Evolutionary conservation across 2,888 invertebrate genomes (phyloP).

Genomic region (Linnaemya tessellans): DNA sequence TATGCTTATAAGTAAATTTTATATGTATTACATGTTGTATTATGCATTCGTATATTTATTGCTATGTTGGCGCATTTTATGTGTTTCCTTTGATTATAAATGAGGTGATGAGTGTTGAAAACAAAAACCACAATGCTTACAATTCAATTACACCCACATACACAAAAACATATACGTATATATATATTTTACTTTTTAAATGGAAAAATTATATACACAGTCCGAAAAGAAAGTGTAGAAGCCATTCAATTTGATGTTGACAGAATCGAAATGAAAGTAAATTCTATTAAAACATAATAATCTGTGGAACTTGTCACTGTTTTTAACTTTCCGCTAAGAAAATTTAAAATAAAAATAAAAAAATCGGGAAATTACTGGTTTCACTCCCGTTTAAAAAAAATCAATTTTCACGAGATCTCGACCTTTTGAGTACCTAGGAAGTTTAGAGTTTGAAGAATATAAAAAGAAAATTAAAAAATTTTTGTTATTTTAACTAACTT

Average conservation of each 20-base stretch:
- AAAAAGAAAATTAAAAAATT: no score
- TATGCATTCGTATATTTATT: constrained; percentile 9
- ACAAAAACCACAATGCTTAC: constrained; percentile 44
- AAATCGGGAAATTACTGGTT: no score
- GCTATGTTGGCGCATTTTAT: constrained; percentile 36
- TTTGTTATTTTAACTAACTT: no score
- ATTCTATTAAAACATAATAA: neutral
- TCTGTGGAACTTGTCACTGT: no score
- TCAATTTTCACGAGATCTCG: no score
- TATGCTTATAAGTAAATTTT: constrained; percentile 34
- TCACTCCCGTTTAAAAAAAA: no score
- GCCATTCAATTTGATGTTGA: neutral
- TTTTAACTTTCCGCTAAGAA: no score
- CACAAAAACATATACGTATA: constrained; percentile 49
- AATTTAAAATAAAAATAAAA: no score
- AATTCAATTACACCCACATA: constrained; percentile 65
- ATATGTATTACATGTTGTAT: constrained; percentile 45
- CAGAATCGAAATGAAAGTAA: neutral
- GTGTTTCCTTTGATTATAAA: constrained; percentile 66
- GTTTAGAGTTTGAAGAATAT: no score
- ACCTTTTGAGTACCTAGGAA: no score
- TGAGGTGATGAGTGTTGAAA: constrained; percentile 46
- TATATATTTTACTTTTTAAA: constrained; percentile 13
- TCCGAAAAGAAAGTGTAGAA: neutral
- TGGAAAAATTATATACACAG: neutral